Evolutionary conservation across 2,888 invertebrate species (phyloP).

Genomic region (Plebejus argus): DNA sequence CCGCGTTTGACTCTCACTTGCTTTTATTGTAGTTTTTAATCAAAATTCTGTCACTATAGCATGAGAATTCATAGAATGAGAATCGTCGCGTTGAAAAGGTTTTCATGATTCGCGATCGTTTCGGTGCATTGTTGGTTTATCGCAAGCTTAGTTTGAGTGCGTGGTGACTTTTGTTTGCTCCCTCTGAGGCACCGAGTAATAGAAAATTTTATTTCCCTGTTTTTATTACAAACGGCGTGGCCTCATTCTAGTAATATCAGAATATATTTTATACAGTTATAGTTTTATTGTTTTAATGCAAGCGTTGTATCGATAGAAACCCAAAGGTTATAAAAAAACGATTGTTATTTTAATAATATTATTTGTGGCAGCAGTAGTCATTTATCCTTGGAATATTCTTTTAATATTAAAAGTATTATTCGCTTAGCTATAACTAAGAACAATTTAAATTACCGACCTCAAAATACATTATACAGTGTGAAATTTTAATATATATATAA

Average conservation of each 20-base stretch:
- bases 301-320: background rate
- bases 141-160: background rate
- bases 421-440: too few relatives aligned
- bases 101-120: conserved; percentile 25
- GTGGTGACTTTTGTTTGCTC: conserved; percentile 24
- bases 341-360: background rate
- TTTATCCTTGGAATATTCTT: too few relatives aligned
- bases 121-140: conserved; percentile 24
- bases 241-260: background rate
- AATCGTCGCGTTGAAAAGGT: conserved; percentile 14
- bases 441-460: too few relatives aligned
- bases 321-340: background rate
- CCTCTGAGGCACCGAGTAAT: background rate
- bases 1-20: conserved; percentile 34
- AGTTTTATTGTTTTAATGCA: background rate
- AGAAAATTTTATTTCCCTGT: background rate
- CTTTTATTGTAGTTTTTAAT: conserved; percentile 35
- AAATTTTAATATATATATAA: too few relatives aligned
- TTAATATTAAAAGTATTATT: too few relatives aligned
- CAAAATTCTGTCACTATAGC: conserved; percentile 34
- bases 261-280: background rate
- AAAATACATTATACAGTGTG: too few relatives aligned
- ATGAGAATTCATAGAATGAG: conserved; percentile 31
- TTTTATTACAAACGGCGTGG: background rate
- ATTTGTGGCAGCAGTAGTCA: background rate